phyloP scores from a whole-genome alignment of 2,113 vertebrate species.

The Eulemur macaco region DNA sequence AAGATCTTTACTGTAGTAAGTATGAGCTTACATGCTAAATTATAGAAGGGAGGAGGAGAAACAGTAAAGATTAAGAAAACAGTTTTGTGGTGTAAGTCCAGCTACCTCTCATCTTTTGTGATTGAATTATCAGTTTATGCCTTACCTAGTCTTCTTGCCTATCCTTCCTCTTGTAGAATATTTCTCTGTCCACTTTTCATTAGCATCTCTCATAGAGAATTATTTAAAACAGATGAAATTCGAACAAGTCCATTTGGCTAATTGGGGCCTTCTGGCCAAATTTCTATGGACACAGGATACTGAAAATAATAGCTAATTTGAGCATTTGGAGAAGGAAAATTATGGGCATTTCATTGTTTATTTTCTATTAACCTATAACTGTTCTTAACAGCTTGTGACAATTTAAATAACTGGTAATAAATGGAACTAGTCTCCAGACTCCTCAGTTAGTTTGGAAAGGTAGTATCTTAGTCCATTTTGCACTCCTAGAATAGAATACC shows the following conservation, averaged over 20 bases:
- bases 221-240: background rate
- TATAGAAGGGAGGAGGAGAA: background rate
- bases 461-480: background rate
- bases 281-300: background rate
- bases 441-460: background rate
- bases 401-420: background rate
- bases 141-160: background rate
- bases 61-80: background rate
- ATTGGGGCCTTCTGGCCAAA: background rate
- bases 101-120: background rate
- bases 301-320: background rate
- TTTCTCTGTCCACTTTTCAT: background rate
- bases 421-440: background rate
- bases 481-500: background rate
- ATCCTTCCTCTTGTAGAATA: background rate
- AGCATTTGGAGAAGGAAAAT: background rate
- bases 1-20: background rate
- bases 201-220: background rate
- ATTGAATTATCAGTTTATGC: background rate
- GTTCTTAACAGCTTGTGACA: background rate
- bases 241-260: background rate
- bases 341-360: background rate
- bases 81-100: background rate
- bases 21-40: background rate
- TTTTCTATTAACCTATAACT: background rate